Evolutionary conservation across 2,113 vertebrate species (phyloP), one percentile per base, ranked within the genome.

Genomic region (Eudyptes chrysolophus): DNA sequence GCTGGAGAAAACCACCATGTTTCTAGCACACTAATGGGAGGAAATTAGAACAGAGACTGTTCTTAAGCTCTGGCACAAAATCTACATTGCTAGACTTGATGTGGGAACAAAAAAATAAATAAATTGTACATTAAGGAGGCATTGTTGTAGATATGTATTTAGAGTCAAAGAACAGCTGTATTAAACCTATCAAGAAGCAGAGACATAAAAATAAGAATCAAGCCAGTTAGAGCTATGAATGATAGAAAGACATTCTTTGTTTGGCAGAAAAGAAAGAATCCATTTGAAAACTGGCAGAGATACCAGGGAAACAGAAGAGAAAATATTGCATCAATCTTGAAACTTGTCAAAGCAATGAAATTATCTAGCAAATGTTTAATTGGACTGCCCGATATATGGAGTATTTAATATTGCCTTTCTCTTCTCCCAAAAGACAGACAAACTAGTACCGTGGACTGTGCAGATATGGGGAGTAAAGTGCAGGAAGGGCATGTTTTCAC

Each of bases 281-380:
- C 19, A 26, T 94, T 66, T 75, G n/a, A 91, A 96, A 95, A 68
- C 52, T 89, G 77, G 69, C 72, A 87, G 61, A 81, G 40, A 75
- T 36, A 84, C 24, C 49, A 36, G 51, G 42, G 83, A 94, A 92
- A 81, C 11, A 94, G 76, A 96, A 87, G 30, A 89, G 24, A 91
- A 96, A 95, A 89, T 84, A 89, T 17, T 90, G 74, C 80, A 91
- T 75, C 44, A 54, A 55, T 87, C 91, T 87, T 89, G 65, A 94
- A 86, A 75, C 30, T 68, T 91, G 77, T 95, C 94, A 97, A 95
- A 95, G 80, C 76, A 95, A 95, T 87, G 44, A 78, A 94, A 94
- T 89, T 89, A 75, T 72, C 77, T 79, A 87, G 49, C 26, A 92
- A 96, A 91, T 61, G 15, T 74, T 84, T 95, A 94, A 97, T 42